phyloP scores from a whole-genome alignment of 92 coral and sea anemone genomes.

The Porites evermanni region DNA sequence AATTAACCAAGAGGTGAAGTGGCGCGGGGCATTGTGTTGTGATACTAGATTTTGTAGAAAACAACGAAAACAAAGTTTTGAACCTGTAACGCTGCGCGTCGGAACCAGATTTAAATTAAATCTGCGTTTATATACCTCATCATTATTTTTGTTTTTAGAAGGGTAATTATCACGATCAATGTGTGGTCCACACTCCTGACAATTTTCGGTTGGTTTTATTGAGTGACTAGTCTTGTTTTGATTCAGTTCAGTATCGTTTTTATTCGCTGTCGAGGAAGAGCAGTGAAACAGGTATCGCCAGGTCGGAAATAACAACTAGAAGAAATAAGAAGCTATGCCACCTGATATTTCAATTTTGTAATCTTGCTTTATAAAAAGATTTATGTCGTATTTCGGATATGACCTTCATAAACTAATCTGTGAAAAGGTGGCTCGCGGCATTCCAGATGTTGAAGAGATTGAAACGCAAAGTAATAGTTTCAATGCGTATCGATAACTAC shows the following conservation, averaged over 20 bases:
- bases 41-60: too few relatives aligned
- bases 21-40: too few relatives aligned
- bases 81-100: too few relatives aligned
- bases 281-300: not conserved
- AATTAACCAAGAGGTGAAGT: too few relatives aligned
- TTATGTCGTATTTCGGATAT: constrained; percentile 3
- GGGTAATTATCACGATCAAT: constrained; percentile 4
- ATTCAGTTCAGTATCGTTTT: too few relatives aligned
- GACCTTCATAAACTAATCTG: not conserved
- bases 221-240: too few relatives aligned
- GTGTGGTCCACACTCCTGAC: not conserved
- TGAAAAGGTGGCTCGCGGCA: not conserved
- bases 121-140: not conserved
- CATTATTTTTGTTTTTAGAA: not conserved
- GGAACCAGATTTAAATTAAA: not conserved
- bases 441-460: too few relatives aligned
- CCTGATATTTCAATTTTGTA: not conserved
- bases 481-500: too few relatives aligned
- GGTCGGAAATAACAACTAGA: not conserved
- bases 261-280: not conserved
- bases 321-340: not conserved
- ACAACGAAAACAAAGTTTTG: too few relatives aligned
- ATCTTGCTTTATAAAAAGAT: not conserved
- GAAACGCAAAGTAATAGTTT: too few relatives aligned
- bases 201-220: not conserved